These are phyloP conservation scores for Nematolebias whitei DNA, from an alignment of 2,113 vertebrate genomes.

Conservation along the genomic window DNA sequence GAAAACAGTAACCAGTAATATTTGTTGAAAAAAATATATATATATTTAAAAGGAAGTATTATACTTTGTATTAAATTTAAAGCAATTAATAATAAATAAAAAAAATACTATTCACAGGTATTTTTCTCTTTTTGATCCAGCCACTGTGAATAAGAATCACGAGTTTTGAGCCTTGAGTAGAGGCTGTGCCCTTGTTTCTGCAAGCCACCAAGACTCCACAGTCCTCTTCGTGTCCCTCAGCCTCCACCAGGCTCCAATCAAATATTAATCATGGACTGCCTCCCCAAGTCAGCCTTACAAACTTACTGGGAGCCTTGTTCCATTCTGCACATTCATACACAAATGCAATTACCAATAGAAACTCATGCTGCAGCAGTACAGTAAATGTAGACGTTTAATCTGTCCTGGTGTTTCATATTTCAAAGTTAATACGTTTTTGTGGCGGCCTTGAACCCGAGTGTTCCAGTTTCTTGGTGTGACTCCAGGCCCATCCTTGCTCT, in stretches of 20 bases:
- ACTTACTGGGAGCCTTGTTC: slow-evolving; percentile 35
- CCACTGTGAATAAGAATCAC: too few species aligned
- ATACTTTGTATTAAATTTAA: too few species aligned
- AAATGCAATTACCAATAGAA: background rate
- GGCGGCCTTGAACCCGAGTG: background rate
- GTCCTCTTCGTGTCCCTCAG: slow-evolving; percentile 63
- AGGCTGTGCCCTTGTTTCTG: slow-evolving; percentile 63
- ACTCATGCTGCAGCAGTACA: background rate
- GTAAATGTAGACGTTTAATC: background rate
- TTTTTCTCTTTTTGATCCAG: too few species aligned
- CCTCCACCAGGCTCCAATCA: slow-evolving; percentile 64
- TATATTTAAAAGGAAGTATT: too few species aligned
- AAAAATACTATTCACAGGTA: too few species aligned
- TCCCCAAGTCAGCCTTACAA: slow-evolving; percentile 54
- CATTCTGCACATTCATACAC: slow-evolving; percentile 10
- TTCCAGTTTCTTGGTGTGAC: slow-evolving; percentile 19
- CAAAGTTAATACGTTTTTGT: background rate
- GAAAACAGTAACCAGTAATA: too few species aligned
- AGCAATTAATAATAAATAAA: too few species aligned
- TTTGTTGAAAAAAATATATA: too few species aligned
- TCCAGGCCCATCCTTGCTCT: slow-evolving; percentile 53
- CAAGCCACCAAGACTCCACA: slow-evolving; percentile 53
- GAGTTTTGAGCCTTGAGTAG: slow-evolving; percentile 24
- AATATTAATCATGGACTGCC: slow-evolving; percentile 72
- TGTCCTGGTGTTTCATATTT: background rate